These are phyloP conservation scores for Melipona beecheii DNA, from an alignment of 2,888 invertebrate species.

Conservation along the genomic window DNA sequence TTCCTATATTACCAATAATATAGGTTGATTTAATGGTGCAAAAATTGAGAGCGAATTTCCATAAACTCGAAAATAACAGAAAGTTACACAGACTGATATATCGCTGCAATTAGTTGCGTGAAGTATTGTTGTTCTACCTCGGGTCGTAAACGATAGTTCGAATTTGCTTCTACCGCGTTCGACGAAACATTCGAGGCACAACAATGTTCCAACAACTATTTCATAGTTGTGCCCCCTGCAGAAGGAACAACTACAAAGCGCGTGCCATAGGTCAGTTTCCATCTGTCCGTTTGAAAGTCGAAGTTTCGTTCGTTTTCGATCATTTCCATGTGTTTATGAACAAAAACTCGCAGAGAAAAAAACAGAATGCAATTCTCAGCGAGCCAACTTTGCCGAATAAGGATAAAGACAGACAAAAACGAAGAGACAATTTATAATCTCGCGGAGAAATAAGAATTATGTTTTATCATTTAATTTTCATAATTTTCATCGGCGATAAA, in stretches of 20 bases:
- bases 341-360: neutral
- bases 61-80: neutral
- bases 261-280: slow-evolving; percentile 56
- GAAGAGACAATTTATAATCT: neutral
- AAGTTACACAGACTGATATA: slow-evolving; percentile 11
- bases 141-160: neutral
- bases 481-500: neutral
- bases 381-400: too few relatives aligned
- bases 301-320: neutral
- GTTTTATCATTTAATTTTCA: neutral
- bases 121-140: neutral
- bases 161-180: slow-evolving; percentile 10
- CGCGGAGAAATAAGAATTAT: neutral
- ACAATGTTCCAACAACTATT: slow-evolving; percentile 15
- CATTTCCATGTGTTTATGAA: neutral
- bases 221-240: slow-evolving; percentile 2
- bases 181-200: slow-evolving; percentile 17
- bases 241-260: slow-evolving; percentile 49
- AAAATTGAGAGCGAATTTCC: slow-evolving; percentile 14
- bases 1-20: neutral
- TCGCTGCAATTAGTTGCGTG: slow-evolving; percentile 26
- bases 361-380: neutral
- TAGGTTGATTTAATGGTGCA: neutral
- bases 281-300: slow-evolving; percentile 8
- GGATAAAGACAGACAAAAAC: neutral